Conservation (phyloP, 2,888 invertebrate genomes). For the Dermolepida albohirtum region DNA sequence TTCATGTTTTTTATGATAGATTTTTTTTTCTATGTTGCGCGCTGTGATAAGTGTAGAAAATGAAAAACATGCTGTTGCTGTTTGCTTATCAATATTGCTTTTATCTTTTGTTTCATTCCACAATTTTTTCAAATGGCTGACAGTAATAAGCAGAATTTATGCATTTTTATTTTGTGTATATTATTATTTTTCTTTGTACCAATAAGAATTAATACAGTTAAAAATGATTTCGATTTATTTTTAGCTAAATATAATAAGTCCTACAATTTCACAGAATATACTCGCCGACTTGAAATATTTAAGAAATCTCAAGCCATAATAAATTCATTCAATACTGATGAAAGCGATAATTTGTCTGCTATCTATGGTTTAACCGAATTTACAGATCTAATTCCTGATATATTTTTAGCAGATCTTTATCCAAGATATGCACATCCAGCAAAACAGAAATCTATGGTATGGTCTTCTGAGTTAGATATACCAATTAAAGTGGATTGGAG, state of each 20-base stretch:
- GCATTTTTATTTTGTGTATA: constrained; percentile 57
- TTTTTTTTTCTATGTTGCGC: no score
- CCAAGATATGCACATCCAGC: constrained; percentile 31
- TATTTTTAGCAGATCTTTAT: constrained; percentile 13
- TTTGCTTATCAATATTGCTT: constrained; percentile 2
- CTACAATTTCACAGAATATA: constrained; percentile 61
- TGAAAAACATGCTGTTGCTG: neutral
- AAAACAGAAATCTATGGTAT: constrained; percentile 16
- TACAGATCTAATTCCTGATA: constrained; percentile 69
- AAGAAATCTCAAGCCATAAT: constrained; percentile 66
- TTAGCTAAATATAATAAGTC: constrained; percentile 65
- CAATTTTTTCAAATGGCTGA: constrained; percentile 50
- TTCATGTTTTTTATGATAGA: no score
- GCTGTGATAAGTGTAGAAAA: no score
- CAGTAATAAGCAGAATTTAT: constrained; percentile 62
- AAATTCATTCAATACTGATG: constrained; percentile 63
- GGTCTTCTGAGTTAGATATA: constrained; percentile 42
- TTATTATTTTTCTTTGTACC: constrained; percentile 65
- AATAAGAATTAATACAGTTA: constrained; percentile 58
- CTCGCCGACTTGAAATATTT: constrained; percentile 56
- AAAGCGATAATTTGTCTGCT: constrained; percentile 63
- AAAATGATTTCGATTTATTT: constrained; percentile 64
- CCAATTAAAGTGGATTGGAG: constrained; percentile 62
- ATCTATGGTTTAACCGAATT: constrained; percentile 71
- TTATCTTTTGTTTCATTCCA: constrained; percentile 8